phyloP scores from a whole-genome alignment of 2,888 invertebrate species.

The Amphipoea oculea region DNA sequence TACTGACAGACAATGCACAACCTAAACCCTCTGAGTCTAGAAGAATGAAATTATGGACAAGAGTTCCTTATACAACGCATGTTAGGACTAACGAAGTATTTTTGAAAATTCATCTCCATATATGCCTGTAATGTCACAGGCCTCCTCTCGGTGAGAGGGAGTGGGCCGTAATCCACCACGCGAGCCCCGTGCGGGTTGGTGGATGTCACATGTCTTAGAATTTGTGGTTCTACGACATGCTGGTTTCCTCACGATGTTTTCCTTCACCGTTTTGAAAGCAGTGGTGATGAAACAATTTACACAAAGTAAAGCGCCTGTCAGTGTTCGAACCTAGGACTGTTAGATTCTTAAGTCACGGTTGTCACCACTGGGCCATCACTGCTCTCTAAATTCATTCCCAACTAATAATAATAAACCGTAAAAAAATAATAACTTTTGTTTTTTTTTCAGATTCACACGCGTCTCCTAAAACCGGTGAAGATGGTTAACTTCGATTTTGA shows the following conservation, averaged over 20 bases:
- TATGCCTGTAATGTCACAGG: no score
- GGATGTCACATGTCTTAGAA: no score
- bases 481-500: slow-evolving; percentile 36
- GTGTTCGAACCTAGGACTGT: no score
- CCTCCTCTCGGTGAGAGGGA: no score
- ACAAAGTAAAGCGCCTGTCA: no score
- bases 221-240: no score
- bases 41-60: neutral
- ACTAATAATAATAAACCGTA: neutral
- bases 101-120: neutral
- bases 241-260: no score
- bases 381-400: neutral
- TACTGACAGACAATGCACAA: neutral
- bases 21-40: neutral
- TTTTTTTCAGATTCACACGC: neutral
- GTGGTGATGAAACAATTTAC: no score
- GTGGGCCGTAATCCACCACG: no score
- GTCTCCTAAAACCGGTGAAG: neutral
- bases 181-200: no score
- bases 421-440: neutral
- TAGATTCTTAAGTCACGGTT: neutral
- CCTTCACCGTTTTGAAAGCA: no score
- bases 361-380: neutral
- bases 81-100: neutral
- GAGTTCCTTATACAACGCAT: neutral